Evolutionary conservation across 2,888 invertebrate species (phyloP).

Genomic region (Trichopria drosophilae): DNA sequence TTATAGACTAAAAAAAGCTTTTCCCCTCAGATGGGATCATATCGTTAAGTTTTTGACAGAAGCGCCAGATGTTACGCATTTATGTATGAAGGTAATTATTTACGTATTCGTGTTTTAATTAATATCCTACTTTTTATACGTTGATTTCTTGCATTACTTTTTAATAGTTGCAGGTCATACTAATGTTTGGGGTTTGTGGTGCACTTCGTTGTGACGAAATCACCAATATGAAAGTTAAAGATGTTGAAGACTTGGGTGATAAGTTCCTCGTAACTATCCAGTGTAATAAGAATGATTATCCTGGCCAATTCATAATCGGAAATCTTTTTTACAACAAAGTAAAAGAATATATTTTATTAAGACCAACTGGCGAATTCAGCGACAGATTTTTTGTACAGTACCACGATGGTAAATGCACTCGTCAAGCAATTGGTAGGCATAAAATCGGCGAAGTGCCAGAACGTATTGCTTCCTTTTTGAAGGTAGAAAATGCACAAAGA

Average conservation of each 20-base stretch:
- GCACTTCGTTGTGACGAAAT: conserved; percentile 17
- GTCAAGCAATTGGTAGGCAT: conserved; percentile 19
- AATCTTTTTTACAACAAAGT: conserved; percentile 15
- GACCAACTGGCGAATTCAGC: conserved; percentile 4
- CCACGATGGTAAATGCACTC: conserved; percentile 14
- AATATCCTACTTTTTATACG: too few species aligned
- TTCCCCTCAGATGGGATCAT: background rate
- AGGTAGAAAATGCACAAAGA: conserved; percentile 14
- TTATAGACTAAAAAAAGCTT: background rate
- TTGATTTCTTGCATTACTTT: too few species aligned
- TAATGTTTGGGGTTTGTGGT: conserved; percentile 20
- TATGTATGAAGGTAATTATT: too few species aligned
- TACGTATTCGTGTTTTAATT: too few species aligned
- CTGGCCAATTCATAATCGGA: conserved; percentile 20
- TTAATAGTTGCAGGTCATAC: conserved; percentile 9
- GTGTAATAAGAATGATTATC: conserved; percentile 11
- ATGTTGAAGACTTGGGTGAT: conserved; percentile 11
- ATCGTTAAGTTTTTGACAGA: too few species aligned
- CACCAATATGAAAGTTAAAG: background rate
- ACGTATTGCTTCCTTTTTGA: conserved; percentile 15
- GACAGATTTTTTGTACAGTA: conserved; percentile 26
- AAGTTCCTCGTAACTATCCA: conserved; percentile 10
- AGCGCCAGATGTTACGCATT: too few species aligned
- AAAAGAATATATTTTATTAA: conserved; percentile 15
- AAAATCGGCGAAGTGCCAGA: conserved; percentile 23